Evolutionary conservation across 1,140 invertebrate genomes (phyloP).

Genomic region (Bombus difficillimus): DNA sequence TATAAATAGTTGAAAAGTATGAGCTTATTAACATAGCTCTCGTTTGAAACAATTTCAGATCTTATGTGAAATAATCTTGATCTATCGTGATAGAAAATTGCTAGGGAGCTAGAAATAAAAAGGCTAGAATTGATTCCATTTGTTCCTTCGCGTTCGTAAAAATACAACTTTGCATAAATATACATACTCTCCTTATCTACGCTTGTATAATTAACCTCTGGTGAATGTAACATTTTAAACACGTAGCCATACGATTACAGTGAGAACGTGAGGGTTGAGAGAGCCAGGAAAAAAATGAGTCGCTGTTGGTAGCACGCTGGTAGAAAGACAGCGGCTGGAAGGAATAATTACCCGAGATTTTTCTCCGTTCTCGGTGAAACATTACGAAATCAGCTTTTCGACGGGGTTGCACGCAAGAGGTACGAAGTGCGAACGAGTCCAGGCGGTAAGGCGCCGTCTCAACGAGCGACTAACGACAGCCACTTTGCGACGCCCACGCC

Average conservation of each 20-base stretch:
- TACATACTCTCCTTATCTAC: too few species aligned
- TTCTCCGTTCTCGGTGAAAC: slow-evolving; percentile 21
- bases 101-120: too few species aligned
- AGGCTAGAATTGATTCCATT: not conserved
- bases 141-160: too few species aligned
- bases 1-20: too few species aligned
- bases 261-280: not conserved
- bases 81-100: too few species aligned
- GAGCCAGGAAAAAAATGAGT: not conserved
- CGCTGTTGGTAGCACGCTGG: too few species aligned
- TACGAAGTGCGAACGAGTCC: slow-evolving; percentile 37
- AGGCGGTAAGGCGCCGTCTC: slow-evolving; percentile 38
- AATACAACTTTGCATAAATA: too few species aligned
- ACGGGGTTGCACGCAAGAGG: slow-evolving; percentile 4
- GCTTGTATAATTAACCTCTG: not conserved
- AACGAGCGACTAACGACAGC: slow-evolving; percentile 60
- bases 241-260: not conserved
- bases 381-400: slow-evolving; percentile 31
- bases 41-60: too few species aligned
- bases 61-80: too few species aligned
- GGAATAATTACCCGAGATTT: slow-evolving; percentile 45
- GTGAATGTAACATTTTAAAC: not conserved
- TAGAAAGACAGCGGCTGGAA: not conserved
- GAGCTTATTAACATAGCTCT: too few species aligned
- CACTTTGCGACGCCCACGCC: slow-evolving; percentile 57